Base-by-base conservation (phyloP, 2,888 invertebrate genomes). In the Plagodis dolabraria region DNA sequence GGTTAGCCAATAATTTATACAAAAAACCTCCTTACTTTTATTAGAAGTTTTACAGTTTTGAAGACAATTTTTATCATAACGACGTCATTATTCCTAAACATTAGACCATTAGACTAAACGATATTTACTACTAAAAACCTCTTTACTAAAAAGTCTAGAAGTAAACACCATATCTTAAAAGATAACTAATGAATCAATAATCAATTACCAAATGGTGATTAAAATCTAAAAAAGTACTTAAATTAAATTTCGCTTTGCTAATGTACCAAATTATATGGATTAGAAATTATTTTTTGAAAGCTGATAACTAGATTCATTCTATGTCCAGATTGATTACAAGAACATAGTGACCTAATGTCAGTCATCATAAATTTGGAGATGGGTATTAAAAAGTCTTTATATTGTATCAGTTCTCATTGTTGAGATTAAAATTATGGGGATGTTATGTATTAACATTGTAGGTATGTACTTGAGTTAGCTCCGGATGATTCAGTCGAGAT, bases 251-350 rank as follows among this genome's bases (percentile, higher is more conserved):
- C 43, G 12, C n/a, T 57, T 47, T 36, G 22, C 33, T 53, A 58
- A 58, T 49, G 10, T 7, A 53, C 44, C n/a, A 57, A 48, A 53
- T 58, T 59, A 35, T 22, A 33, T 35, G 45, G 48, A 49, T 57
- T 57, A 53, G 43, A 51, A 59, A 47, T 50, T n/a, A 34, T 22
- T 10, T 42, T 43, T 7, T 11, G 42, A 47, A n/a, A 10, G 38
- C 22, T 22, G 22, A 36, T 36, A 36, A 36, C 7, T 36, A 36
- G 36, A 8, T 36, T 7, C 2, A 36, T 36, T 36, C 4, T 22
- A n/a, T n/a, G n/a, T 22, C 22, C 2, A 22, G 22, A 22, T 22
- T 22, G 22, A 22, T 22, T 22, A 22, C 22, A 22, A 22, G 22
- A 22, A 22, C 22, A 22, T 4, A 22, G 8, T 36, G 5, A 35